These are phyloP conservation scores for Papilio polyxenes DNA, from an alignment of 1,140 invertebrate species.

Conservation along the genomic window DNA sequence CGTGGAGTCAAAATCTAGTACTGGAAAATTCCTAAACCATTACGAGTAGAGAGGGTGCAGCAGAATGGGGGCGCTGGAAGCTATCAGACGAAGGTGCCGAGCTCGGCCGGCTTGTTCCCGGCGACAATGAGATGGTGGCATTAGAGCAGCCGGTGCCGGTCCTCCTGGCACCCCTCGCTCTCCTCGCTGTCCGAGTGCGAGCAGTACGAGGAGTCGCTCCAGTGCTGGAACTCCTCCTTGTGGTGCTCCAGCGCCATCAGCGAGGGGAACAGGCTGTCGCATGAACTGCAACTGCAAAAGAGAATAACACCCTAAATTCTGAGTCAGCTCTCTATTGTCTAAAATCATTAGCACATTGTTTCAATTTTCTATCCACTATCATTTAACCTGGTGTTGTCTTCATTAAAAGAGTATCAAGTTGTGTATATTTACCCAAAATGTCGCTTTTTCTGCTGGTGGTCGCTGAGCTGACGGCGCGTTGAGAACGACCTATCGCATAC, in stretches of 20 bases:
- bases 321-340: too few relatives aligned
- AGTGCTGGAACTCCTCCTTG: conserved; percentile 91
- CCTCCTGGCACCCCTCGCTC: conserved; percentile 79
- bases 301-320: neutral
- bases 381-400: neutral
- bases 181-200: conserved; percentile 81
- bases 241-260: conserved; percentile 89
- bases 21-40: neutral
- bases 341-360: neutral
- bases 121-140: conserved; percentile 78
- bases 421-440: conserved; percentile 85
- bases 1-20: neutral
- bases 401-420: neutral
- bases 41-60: neutral
- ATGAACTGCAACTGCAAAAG: conserved; percentile 85
- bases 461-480: conserved; percentile 84
- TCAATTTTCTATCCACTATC: neutral
- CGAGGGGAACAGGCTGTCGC: conserved; percentile 89
- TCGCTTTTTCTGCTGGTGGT: conserved; percentile 89
- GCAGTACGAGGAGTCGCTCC: conserved; percentile 84
- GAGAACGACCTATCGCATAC: conserved; percentile 89
- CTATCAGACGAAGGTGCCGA: conserved; percentile 73
- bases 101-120: conserved; percentile 65
- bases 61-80: neutral
- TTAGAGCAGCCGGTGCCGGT: conserved; percentile 82